phyloP scores from a whole-genome alignment of 2,888 invertebrate genomes.

The Sturmia bella region DNA sequence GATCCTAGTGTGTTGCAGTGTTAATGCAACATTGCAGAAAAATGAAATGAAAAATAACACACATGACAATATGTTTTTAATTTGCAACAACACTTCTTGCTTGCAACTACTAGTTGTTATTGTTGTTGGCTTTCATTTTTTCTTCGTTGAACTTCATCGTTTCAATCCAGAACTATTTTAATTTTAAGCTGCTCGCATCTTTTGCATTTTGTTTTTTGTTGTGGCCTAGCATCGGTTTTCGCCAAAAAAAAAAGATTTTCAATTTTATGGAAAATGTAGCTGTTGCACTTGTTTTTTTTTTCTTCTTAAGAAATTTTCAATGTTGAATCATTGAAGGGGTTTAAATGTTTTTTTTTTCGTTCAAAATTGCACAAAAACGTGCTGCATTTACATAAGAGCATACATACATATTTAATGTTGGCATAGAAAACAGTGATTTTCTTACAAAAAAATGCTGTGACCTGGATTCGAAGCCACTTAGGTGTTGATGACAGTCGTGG shows the following conservation, averaged over 20 bases:
- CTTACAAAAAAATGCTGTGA: no score
- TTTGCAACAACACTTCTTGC: slow-evolving; percentile 75
- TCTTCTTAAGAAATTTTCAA: slow-evolving; percentile 57
- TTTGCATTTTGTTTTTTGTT: slow-evolving; percentile 15
- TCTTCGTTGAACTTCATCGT: slow-evolving; percentile 32
- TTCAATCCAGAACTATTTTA: slow-evolving; percentile 67
- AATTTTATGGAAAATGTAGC: slow-evolving; percentile 54
- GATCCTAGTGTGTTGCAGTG: slow-evolving; percentile 56
- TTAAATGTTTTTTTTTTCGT: slow-evolving; percentile 68
- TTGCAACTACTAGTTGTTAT: slow-evolving; percentile 20
- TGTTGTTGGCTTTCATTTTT: slow-evolving; percentile 7
- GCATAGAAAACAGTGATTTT: slow-evolving; percentile 30
- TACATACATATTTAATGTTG: background rate
- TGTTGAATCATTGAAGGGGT: slow-evolving; percentile 70
- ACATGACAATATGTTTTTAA: slow-evolving; percentile 82
- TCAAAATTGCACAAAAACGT: slow-evolving; percentile 55
- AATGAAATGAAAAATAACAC: slow-evolving; percentile 67
- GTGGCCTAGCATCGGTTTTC: slow-evolving; percentile 39
- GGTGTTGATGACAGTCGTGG: no score
- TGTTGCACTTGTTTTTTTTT: slow-evolving; percentile 26
- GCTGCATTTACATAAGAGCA: slow-evolving; percentile 5
- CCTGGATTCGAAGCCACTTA: no score
- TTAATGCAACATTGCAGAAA: slow-evolving; percentile 71
- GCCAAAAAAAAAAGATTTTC: slow-evolving; percentile 66
- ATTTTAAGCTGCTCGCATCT: slow-evolving; percentile 54